Percentiles rank a stretch among this genome's conserved stretches.
phyloP scores from a whole-genome alignment of 2,888 invertebrate species.

The Oxystoma pomonae region DNA sequence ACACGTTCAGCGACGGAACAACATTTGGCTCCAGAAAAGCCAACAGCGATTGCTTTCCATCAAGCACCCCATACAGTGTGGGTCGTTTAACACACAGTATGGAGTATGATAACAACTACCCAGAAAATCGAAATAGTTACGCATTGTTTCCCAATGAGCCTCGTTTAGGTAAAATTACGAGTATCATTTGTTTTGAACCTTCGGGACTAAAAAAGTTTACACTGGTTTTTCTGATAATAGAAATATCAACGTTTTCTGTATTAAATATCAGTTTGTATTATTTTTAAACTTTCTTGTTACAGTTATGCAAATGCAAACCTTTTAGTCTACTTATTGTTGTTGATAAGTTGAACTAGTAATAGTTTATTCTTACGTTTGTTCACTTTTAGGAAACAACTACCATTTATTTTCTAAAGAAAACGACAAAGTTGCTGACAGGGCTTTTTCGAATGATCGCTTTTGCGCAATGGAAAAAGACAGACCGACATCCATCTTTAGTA shows the following conservation, averaged over 20 bases:
- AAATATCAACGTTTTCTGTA: no score
- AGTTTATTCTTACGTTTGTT: no score
- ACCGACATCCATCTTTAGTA: neutral
- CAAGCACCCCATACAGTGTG: slow-evolving; percentile 20
- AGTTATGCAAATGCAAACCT: no score
- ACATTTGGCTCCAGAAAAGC: slow-evolving; percentile 28
- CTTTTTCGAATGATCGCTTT: neutral
- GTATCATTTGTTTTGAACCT: no score
- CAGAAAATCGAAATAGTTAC: slow-evolving; percentile 5
- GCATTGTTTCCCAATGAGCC: neutral
- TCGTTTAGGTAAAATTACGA: slow-evolving; percentile 7
- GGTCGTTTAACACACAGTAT: slow-evolving; percentile 33
- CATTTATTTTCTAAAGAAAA: neutral
- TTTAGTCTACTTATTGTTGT: no score
- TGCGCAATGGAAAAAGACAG: neutral
- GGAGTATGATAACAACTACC: slow-evolving; percentile 28
- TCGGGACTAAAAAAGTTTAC: no score
- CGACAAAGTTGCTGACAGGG: neutral
- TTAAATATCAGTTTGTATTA: no score
- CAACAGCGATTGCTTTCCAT: slow-evolving; percentile 39
- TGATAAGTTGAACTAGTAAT: no score
- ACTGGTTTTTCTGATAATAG: no score
- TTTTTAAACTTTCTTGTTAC: no score
- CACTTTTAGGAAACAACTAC: neutral
- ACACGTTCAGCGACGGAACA: slow-evolving; percentile 43